Percentiles rank a stretch among this genome's conserved stretches.
Conservation (phyloP, 2,888 invertebrate species). For the Hydraecia micacea region DNA sequence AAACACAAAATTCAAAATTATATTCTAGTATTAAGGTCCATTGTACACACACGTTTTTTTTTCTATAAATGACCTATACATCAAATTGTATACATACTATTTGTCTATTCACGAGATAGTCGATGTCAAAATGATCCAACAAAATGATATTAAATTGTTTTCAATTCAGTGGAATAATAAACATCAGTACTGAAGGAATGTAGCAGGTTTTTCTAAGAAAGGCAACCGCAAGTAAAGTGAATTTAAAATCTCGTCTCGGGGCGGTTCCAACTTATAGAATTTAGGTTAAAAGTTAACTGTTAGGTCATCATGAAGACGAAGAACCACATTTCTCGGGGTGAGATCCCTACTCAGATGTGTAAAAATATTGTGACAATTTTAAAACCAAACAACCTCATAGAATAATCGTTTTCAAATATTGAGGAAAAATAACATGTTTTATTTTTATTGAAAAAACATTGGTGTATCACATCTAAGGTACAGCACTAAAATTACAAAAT, state of each 20-base stretch:
- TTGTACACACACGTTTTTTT: no score
- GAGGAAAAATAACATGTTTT: not conserved
- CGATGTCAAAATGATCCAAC: no score
- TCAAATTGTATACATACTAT: no score
- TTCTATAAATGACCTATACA: no score
- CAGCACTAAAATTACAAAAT: not conserved
- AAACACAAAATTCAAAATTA: not conserved
- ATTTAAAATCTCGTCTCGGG: constrained; percentile 29
- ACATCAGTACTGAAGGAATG: not conserved
- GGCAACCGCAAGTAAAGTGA: not conserved
- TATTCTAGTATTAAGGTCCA: not conserved
- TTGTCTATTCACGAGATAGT: no score
- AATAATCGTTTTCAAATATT: not conserved
- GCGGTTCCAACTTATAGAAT: constrained; percentile 26
- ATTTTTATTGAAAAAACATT: not conserved
- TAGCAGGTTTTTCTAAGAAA: not conserved
- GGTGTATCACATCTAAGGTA: not conserved
- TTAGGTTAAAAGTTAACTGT: constrained; percentile 50
- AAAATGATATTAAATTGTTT: not conserved
- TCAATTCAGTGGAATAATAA: not conserved
- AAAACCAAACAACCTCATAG: not conserved
- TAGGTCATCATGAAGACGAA: constrained; percentile 38
- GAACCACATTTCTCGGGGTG: constrained; percentile 6
- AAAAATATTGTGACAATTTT: constrained; percentile 6
- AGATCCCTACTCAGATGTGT: not conserved